Evolutionary conservation across 2,888 invertebrate genomes (phyloP), one percentile per base, ranked within the genome.

Genomic region (Cinara cedri): DNA sequence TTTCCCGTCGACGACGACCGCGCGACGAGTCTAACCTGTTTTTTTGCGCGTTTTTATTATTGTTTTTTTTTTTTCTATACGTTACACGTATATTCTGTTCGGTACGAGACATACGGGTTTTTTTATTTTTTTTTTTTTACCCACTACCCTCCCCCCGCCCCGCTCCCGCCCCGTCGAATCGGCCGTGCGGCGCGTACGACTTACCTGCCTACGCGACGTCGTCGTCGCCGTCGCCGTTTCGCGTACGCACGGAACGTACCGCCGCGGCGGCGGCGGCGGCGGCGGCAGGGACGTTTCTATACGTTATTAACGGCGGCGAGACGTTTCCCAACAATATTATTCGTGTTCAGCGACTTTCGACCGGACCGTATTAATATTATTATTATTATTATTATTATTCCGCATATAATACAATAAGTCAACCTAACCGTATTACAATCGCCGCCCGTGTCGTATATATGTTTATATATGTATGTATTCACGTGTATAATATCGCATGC

Each of bases 11-110:
- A 34, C 34, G 68, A 78, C n/a, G n/a, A n/a, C n/a, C n/a, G n/a
- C n/a, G n/a, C n/a, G n/a, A n/a, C 78, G 60, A 51, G 78, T 78
- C 34, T 51, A 78, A 78, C 78, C 78, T 42, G 78, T 78, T 78
- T 70, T 16, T 63, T 16, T 34, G 19, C 2, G 4, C 16, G 3
- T 19, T 14, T 34, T 42, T 34, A 49, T 34, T 34, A 34, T 62
- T 60, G 19, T 60, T 46, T 51, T 34, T 72, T 3, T 44, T 54
- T 72, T 14, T 10, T 21, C 66, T 24, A 2, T 24, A 19, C 54
- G 34, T n/a, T n/a, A n/a, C 34, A 34, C 54, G 54, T 21, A 11
- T 21, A 55, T 55, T 4, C 1, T 55, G 9, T 54, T 54, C 8
- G 1, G 1, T 34, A 34, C n/a, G 34, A 34, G 34, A 6, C 6